These are phyloP conservation scores for Pterostichus niger DNA, from an alignment of 2,888 invertebrate species.

Conservation along the genomic window DNA sequence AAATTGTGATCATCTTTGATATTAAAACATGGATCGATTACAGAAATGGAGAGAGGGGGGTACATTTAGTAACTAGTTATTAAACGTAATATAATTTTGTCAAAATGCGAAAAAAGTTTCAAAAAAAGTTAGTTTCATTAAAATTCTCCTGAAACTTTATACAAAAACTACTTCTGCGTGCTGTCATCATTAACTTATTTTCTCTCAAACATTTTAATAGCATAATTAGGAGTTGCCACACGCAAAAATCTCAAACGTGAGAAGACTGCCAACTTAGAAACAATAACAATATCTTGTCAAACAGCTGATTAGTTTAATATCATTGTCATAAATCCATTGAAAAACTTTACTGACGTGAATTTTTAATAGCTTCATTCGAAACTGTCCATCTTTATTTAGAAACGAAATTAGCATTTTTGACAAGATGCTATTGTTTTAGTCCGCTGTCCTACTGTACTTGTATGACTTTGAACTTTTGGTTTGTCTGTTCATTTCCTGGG, in stretches of 20 bases:
- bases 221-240: constrained; percentile 42
- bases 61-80: too few species aligned
- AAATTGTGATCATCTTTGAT: too few species aligned
- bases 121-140: neutral
- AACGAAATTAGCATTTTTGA: neutral
- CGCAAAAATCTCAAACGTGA: constrained; percentile 55
- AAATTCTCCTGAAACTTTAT: neutral
- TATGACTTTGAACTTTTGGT: too few species aligned
- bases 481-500: neutral
- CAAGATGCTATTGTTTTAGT: too few species aligned
- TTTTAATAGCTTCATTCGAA: neutral
- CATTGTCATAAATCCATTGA: neutral
- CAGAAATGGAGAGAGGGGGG: too few species aligned
- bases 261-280: constrained; percentile 30
- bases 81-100: too few species aligned
- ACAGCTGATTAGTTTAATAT: constrained; percentile 9
- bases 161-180: constrained; percentile 2
- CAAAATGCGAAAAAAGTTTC: neutral
- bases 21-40: too few species aligned
- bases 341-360: neutral
- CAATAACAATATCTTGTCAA: neutral
- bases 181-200: constrained; percentile 3
- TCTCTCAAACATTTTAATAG: constrained; percentile 25
- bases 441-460: too few species aligned
- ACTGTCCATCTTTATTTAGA: constrained; percentile 7